These are phyloP conservation scores for Temnothorax longispinosus DNA, from an alignment of 1,140 invertebrate genomes.

Conservation along the genomic window DNA sequence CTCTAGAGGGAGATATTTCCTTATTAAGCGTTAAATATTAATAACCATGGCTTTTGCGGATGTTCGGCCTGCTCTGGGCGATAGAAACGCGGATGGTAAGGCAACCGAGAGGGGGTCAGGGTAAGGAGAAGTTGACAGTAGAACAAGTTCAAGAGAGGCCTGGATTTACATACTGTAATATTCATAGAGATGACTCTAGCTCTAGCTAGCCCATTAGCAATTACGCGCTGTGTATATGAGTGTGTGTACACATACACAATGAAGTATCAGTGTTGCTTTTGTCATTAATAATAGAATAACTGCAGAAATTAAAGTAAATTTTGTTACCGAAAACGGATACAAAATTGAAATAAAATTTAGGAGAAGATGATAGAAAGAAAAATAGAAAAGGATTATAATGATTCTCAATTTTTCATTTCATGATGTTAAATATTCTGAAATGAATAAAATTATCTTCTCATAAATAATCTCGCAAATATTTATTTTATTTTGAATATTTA, in stretches of 20 bases:
- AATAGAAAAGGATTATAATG: not conserved
- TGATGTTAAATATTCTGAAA: not conserved
- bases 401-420: not conserved
- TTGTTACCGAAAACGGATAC: not conserved
- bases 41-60: not conserved
- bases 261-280: not conserved
- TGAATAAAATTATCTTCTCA: not conserved
- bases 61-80: not conserved
- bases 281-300: not conserved
- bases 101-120: not conserved
- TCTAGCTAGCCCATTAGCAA: slow-evolving; percentile 25
- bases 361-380: not conserved
- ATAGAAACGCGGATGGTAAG: not conserved
- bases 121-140: slow-evolving; percentile 31
- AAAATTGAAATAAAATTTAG: not conserved
- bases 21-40: slow-evolving; percentile 30
- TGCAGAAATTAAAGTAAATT: not conserved
- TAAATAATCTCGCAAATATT: not conserved
- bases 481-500: not conserved
- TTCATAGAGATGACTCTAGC: slow-evolving; percentile 71
- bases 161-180: slow-evolving; percentile 80
- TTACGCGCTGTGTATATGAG: slow-evolving; percentile 27
- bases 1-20: not conserved
- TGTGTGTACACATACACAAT: not conserved
- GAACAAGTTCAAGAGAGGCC: slow-evolving; percentile 71